phyloP scores from a whole-genome alignment of 1,140 invertebrate genomes.

The Bombus balteatus region DNA sequence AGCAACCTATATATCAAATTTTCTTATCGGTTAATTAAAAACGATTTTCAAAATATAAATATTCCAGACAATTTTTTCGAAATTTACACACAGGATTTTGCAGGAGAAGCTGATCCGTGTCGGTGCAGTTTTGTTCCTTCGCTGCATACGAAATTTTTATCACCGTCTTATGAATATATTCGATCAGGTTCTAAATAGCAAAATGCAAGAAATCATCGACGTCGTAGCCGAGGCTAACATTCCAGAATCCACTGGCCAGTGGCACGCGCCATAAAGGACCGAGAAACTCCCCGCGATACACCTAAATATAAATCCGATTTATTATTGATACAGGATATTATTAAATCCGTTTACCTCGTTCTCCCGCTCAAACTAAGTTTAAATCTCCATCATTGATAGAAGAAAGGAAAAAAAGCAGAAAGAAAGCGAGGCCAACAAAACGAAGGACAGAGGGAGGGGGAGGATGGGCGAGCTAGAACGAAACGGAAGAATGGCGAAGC shows the following conservation, averaged over 20 bases:
- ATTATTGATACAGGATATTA: conserved; percentile 79
- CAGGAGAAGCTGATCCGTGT: too few relatives aligned
- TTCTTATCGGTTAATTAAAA: too few relatives aligned
- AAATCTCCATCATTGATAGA: conserved; percentile 69
- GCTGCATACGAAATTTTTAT: too few relatives aligned
- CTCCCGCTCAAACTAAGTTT: conserved; percentile 75
- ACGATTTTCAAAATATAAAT: too few relatives aligned
- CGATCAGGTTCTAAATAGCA: too few relatives aligned
- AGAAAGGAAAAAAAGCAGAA: conserved; percentile 28
- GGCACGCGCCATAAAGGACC: neutral
- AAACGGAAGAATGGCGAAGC: neutral
- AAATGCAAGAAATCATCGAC: too few relatives aligned
- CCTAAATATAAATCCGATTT: conserved; percentile 80
- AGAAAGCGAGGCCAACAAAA: neutral
- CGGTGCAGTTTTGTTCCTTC: too few relatives aligned
- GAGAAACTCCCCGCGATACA: neutral
- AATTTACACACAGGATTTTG: too few relatives aligned
- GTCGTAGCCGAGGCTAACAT: neutral
- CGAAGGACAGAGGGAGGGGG: neutral
- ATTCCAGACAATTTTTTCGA: too few relatives aligned
- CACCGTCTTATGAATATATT: too few relatives aligned
- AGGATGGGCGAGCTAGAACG: conserved; percentile 10
- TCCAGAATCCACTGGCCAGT: neutral
- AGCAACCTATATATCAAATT: too few relatives aligned
- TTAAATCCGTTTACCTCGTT: conserved; percentile 79